Conservation (phyloP, 2,888 invertebrate species). For the Augochlorella aurata region DNA sequence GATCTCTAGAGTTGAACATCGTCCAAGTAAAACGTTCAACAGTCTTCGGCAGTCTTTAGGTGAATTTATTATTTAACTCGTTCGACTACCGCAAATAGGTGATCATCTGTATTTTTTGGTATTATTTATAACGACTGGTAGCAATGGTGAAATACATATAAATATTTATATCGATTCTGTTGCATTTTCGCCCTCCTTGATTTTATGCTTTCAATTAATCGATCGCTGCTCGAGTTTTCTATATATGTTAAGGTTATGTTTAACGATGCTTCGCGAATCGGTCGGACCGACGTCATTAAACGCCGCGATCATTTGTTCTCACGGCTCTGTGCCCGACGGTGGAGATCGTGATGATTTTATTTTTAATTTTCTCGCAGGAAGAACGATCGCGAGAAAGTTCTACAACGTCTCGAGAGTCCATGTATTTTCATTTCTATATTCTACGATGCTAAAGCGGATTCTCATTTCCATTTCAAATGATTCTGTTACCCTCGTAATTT, state of each 20-base stretch:
- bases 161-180: slow-evolving; percentile 16
- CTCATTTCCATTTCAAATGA: not conserved
- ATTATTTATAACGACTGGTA: slow-evolving; percentile 23
- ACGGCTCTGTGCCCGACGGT: not conserved
- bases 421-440: not conserved
- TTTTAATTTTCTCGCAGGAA: not conserved
- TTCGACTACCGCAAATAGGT: not conserved
- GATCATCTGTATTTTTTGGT: slow-evolving; percentile 14
- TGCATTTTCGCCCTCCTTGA: not conserved
- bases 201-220: not conserved
- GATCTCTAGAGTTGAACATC: not conserved
- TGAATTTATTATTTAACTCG: slow-evolving; percentile 8
- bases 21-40: slow-evolving; percentile 6
- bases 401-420: not conserved
- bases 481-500: not conserved
- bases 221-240: not conserved
- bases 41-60: not conserved
- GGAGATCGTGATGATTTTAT: not conserved
- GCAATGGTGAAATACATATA: slow-evolving; percentile 29
- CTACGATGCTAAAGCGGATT: not conserved
- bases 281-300: not conserved
- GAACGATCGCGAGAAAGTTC: not conserved
- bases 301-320: not conserved
- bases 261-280: not conserved
- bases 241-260: not conserved